Evolutionary conservation across 2,888 invertebrate genomes (phyloP), one percentile per base, ranked within the genome.

Genomic region (Tetragonisca angustula): DNA sequence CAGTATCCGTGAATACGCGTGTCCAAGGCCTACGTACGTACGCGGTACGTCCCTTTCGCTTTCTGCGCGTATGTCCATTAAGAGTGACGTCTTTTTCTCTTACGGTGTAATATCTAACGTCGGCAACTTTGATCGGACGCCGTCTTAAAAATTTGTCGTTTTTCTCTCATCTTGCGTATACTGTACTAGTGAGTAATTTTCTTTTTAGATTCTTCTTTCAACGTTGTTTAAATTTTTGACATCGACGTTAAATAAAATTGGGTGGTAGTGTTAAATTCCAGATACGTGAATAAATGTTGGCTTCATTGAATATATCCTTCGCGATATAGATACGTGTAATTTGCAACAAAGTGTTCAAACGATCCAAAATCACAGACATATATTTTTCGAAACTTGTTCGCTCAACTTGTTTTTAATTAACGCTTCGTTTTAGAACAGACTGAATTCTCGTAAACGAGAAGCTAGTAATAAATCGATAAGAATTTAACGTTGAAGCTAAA

Each of bases 41-140:
- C 80, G 72, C 79, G 90, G 89, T 90, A 90, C 77, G 87, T 88
- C 56, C 76, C 87, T 90, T 90, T 91, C 89, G 87, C 90, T 88
- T 88, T 86, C 76, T 56, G 27, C 19, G 0, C 19, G 64, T 76
- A 76, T 83, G 36, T 52, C n/a, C 36, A 43, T 54, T 61, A 68
- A 76, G 36, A 62, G 24, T 50, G 59, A 19, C 32, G 1, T 62
- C 6, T 5, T 50, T 43, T 50, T 52, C 27, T n/a, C 1, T 6
- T 52, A 24, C 9, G 17, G 1, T 21, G 64, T 27, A 27, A 27
- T 27, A 27, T 27, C 27, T 27, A 36, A 50, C n/a, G 50, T 56
- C 17, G 9, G 24, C 19, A 13, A n/a, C 4, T 24, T n/a, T 24
- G 4, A 6, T 24, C 19, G 2, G 17, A 49, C n/a, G 36, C 15